Conservation (phyloP, 2,113 vertebrate genomes). For the Sorex araneus region DNA sequence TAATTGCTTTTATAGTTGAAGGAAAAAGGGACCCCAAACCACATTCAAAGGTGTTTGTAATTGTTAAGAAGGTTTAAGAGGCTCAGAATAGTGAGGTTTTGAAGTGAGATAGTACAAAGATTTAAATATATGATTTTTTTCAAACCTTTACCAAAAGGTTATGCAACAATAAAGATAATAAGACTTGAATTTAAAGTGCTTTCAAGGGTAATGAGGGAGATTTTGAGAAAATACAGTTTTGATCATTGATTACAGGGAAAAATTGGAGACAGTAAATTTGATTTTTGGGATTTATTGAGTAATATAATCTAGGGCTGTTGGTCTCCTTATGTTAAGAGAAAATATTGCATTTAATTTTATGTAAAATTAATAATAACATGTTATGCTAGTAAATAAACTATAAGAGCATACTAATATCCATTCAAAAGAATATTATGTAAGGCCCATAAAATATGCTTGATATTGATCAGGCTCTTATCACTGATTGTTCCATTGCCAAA, state of each 20-base stretch:
- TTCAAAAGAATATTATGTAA: constrained; percentile 18
- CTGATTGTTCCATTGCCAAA: constrained; percentile 7
- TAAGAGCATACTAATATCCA: background rate
- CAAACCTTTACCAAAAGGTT: constrained; percentile 3
- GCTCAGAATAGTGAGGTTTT: constrained; percentile 1
- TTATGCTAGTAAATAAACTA: background rate
- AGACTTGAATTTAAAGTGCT: constrained; percentile 24
- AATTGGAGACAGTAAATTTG: background rate
- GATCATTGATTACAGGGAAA: background rate
- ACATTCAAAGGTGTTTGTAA: constrained; percentile 30
- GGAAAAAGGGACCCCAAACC: constrained; percentile 57
- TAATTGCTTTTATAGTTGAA: constrained; percentile 75
- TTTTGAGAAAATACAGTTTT: background rate
- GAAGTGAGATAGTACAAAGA: background rate
- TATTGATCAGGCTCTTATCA: background rate
- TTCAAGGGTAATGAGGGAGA: constrained; percentile 38
- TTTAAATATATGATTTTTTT: constrained; percentile 59
- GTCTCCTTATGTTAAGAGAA: background rate
- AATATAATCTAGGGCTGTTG: background rate
- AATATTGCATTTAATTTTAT: background rate
- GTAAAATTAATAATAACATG: background rate
- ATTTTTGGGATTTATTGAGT: background rate
- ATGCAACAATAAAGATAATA: background rate
- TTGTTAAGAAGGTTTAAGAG: constrained; percentile 33
- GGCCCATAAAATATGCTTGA: background rate